Percentiles rank a stretch among this genome's conserved stretches.
Evolutionary conservation across 1,140 invertebrate genomes (phyloP).

Genomic region (Leptinotarsa defecta): DNA sequence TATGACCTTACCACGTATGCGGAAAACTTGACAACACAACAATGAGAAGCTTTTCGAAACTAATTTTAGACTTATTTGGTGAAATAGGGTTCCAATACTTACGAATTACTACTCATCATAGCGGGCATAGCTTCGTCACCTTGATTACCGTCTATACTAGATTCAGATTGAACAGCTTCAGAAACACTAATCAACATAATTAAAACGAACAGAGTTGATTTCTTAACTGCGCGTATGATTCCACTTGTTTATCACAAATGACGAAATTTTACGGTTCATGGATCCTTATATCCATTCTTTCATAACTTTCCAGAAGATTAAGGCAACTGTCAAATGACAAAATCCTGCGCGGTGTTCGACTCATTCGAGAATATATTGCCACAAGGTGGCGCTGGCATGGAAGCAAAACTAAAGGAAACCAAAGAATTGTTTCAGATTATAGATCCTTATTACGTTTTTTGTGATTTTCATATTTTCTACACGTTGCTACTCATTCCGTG

Average conservation of each 20-base stretch:
- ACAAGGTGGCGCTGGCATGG: too few species aligned
- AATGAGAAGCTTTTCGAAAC: not conserved
- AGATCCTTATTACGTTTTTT: too few species aligned
- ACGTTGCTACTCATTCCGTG: too few species aligned
- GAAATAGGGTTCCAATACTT: conserved; percentile 34
- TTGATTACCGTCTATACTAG: conserved; percentile 41
- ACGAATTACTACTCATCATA: conserved; percentile 49
- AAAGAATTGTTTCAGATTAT: too few species aligned
- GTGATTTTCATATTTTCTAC: too few species aligned
- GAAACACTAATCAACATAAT: conserved; percentile 51
- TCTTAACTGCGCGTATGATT: not conserved
- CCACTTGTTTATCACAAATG: conserved; percentile 10
- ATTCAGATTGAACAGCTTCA: conserved; percentile 44
- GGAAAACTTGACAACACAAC: conserved; percentile 7
- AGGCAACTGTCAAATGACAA: not conserved
- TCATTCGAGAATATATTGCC: too few species aligned
- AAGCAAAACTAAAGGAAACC: too few species aligned
- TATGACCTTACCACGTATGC: not conserved
- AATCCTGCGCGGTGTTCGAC: too few species aligned
- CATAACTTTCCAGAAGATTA: not conserved
- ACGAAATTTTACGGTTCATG: conserved; percentile 18
- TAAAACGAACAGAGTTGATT: conserved; percentile 40
- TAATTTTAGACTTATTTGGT: conserved; percentile 2
- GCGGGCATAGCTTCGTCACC: conserved; percentile 47
- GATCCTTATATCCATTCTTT: not conserved